Percentiles rank a stretch among this genome's conserved stretches.
Evolutionary conservation across 1,140 invertebrate species (phyloP).

Genomic region (Limonius californicus): DNA sequence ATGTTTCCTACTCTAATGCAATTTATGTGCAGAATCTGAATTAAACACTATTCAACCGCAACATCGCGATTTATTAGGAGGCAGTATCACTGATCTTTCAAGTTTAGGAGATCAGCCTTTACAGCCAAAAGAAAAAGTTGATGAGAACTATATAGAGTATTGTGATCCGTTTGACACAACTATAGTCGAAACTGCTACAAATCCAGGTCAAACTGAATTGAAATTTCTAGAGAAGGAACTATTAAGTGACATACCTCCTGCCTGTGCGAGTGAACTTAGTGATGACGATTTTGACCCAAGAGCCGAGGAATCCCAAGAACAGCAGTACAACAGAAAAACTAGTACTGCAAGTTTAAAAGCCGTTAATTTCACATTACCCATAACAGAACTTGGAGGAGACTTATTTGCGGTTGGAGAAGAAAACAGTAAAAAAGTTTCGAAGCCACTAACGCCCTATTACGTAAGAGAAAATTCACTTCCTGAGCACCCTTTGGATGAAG

Average conservation of each 20-base stretch:
- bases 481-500: slow-evolving; percentile 50
- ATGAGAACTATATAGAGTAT: slow-evolving; percentile 56
- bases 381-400: slow-evolving; percentile 43
- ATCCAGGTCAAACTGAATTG: slow-evolving; percentile 72
- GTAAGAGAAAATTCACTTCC: slow-evolving; percentile 56
- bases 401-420: slow-evolving; percentile 47
- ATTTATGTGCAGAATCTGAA: slow-evolving; percentile 26
- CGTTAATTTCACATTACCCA: slow-evolving; percentile 66
- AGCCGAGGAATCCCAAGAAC: slow-evolving; percentile 54
- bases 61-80: slow-evolving; percentile 64
- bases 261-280: slow-evolving; percentile 49
- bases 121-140: slow-evolving; percentile 51
- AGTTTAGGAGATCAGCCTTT: slow-evolving; percentile 66
- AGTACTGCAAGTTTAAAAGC: slow-evolving; percentile 50
- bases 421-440: slow-evolving; percentile 50
- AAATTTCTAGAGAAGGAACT: slow-evolving; percentile 76
- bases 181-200: slow-evolving; percentile 62
- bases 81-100: slow-evolving; percentile 70
- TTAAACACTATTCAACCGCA: slow-evolving; percentile 44
- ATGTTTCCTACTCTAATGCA: background rate
- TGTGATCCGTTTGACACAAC: slow-evolving; percentile 86
- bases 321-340: slow-evolving; percentile 21
- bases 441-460: slow-evolving; percentile 78
- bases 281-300: slow-evolving; percentile 76
- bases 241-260: slow-evolving; percentile 49